phyloP scores from a whole-genome alignment of 53 echinoderm and acorn worm genomes.

The Paelopatides confundens region DNA sequence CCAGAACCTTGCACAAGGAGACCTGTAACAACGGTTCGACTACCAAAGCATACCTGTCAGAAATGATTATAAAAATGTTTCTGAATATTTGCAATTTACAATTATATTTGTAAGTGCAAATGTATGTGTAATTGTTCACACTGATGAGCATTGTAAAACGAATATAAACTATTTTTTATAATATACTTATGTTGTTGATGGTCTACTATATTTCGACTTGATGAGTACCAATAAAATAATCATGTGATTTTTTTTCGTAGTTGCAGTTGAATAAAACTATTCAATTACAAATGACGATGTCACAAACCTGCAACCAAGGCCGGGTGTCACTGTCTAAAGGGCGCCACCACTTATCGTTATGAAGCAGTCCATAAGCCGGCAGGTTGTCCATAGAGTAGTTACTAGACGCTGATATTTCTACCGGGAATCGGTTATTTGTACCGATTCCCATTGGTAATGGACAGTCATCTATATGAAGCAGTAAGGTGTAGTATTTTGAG shows the following conservation, averaged over 20 bases:
- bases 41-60: conserved; percentile 60
- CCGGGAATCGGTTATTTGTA: neutral
- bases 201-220: too few relatives aligned
- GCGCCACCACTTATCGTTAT: conserved; percentile 59
- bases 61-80: neutral
- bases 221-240: neutral
- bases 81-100: neutral
- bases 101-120: neutral
- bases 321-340: conserved; percentile 29
- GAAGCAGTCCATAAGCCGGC: conserved; percentile 47
- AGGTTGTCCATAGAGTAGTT: conserved; percentile 1
- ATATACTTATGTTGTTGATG: too few relatives aligned
- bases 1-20: conserved; percentile 69
- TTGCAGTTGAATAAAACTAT: neutral
- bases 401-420: conserved; percentile 62
- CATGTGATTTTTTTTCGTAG: too few relatives aligned
- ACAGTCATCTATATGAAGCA: conserved; percentile 47
- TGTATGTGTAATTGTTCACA: too few relatives aligned
- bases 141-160: too few relatives aligned
- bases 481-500: too few relatives aligned
- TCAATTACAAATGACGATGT: neutral
- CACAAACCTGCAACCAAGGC: conserved; percentile 39
- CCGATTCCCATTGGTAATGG: conserved; percentile 49
- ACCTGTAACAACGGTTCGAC: conserved; percentile 76
- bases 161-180: too few relatives aligned